phyloP scores from a whole-genome alignment of 2,113 vertebrate species.

The Calonectris borealis region DNA sequence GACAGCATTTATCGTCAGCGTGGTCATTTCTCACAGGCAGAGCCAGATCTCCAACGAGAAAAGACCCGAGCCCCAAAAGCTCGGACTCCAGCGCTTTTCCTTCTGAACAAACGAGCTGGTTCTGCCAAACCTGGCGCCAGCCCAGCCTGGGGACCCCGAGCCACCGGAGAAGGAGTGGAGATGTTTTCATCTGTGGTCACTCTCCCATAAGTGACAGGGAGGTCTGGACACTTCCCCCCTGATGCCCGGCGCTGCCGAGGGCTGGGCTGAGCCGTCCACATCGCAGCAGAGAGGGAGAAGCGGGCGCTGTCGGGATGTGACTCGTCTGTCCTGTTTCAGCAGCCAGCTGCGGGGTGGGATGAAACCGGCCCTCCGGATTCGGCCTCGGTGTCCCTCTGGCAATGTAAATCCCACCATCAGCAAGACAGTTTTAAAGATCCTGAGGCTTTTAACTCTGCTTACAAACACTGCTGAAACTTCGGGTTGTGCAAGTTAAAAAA shows the following conservation, averaged over 20 bases:
- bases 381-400: fast-evolving
- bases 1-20: not conserved
- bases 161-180: fast-evolving
- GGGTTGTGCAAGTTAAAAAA: not conserved
- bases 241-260: fast-evolving
- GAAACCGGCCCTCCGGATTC: not conserved
- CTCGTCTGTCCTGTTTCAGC: not conserved
- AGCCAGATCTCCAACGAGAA: fast-evolving
- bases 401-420: not conserved
- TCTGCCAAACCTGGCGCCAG: not conserved
- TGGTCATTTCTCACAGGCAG: not conserved
- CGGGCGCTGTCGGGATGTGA: fast-evolving
- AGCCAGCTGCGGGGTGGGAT: not conserved
- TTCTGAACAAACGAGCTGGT: not conserved
- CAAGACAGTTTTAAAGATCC: not conserved
- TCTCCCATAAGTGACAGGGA: fast-evolving
- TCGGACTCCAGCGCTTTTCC: not conserved
- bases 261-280: not conserved
- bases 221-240: not conserved
- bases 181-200: fast-evolving
- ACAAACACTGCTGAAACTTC: fast-evolving
- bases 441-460: not conserved
- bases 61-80: not conserved
- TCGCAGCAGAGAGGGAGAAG: not conserved
- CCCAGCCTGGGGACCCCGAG: not conserved